phyloP scores from a whole-genome alignment of 2,888 invertebrate genomes.

The Leptinotarsa tumamoca region DNA sequence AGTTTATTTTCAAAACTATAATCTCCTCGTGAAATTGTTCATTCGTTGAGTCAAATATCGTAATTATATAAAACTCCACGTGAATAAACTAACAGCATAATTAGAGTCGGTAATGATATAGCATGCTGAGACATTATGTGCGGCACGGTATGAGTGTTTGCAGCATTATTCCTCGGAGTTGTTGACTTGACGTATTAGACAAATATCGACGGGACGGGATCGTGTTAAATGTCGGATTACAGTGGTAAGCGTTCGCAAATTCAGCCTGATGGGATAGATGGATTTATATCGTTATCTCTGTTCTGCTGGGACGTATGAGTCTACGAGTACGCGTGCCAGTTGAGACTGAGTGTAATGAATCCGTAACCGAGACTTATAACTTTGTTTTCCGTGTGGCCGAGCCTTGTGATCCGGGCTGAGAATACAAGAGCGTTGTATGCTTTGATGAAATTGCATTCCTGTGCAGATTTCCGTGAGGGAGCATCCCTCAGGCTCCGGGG shows the following conservation, averaged over 20 bases:
- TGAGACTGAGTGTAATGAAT: conserved; percentile 63
- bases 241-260: conserved; percentile 42
- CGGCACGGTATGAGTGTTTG: conserved; percentile 13
- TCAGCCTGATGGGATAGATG: conserved; percentile 37
- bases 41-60: not conserved
- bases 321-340: conserved; percentile 50
- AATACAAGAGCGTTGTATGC: conserved; percentile 62
- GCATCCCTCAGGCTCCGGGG: conserved; percentile 57
- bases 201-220: conserved; percentile 40
- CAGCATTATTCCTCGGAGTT: conserved; percentile 29
- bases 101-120: conserved; percentile 6
- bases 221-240: conserved; percentile 41
- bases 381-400: conserved; percentile 67
- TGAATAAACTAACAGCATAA: not conserved
- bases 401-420: conserved; percentile 65
- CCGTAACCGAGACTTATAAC: conserved; percentile 67
- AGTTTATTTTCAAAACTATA: no score
- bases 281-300: conserved; percentile 37
- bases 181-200: conserved; percentile 44
- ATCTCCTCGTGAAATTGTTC: not conserved
- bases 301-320: conserved; percentile 35
- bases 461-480: conserved; percentile 68
- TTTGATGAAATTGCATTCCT: conserved; percentile 69
- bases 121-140: conserved; percentile 6
- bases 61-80: not conserved